Evolutionary conservation across 2,797 vertebrate genomes (phyloP), one percentile per base, ranked within the genome.

Genomic region (Petrocephalus schoutedeni): DNA sequence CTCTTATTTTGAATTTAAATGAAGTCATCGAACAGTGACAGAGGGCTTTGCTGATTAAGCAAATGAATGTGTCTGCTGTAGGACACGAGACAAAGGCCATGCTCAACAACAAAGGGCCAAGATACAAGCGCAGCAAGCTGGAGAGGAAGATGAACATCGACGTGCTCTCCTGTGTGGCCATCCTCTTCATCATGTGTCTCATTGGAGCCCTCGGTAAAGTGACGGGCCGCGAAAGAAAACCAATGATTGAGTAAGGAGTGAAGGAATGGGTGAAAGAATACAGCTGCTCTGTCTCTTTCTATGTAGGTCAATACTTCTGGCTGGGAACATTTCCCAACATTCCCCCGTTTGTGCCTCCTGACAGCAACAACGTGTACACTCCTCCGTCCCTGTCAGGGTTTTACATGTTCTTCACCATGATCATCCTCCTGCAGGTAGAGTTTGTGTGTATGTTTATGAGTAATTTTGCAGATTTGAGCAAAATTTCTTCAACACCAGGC

Each of bases 81-180:
- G 98, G 98, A 87, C 97, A 97, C 6, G 98, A 99, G 91, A 97
- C 97, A 0, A 99, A 99, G 93, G 96, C 98, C 89, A 98, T 99
- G 98, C 93, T 99, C 21, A 99, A 99, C 94, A 98, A 97, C 92
- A 96, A 90, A 0, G 96, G 96, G 1, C 94, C 97, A 0, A 95
- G 97, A 45, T 97, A 97, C 94, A 99, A 99, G 90, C 96, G 97
- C 93, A 99, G 98, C 96, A 97, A 96, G 94, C 94, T 99, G 0
- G 97, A 99, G 94, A 95, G 94, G 64, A 94, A 92, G 87, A 95
- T 99, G 93, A 99, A 99, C 89, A 91, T 0, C 0, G 96, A 98
- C 59, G 94, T 99, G 89, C 94, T 98, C 90, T 95, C 95, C 87
- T 99, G 97, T 85, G 93, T 98, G 85, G 93, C 96, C 58, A 94